Conservation (phyloP, 1,140 invertebrate species). For the Penaeus japonicus region DNA sequence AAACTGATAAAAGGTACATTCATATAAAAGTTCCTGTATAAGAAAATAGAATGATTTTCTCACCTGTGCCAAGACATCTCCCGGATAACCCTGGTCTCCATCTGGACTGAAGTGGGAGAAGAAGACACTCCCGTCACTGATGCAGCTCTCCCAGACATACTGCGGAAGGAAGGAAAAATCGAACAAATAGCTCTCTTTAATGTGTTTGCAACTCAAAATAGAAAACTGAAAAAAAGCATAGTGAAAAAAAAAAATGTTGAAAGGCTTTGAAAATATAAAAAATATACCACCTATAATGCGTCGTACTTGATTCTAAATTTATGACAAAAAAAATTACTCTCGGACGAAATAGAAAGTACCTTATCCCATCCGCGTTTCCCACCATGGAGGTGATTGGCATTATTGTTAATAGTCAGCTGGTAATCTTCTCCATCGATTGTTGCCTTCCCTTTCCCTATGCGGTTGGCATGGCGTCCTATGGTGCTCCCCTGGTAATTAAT, state of each 20-base stretch:
- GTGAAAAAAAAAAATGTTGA: neutral
- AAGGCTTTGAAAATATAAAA: neutral
- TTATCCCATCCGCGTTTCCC: constrained; percentile 87
- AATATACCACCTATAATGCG: neutral
- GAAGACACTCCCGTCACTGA: constrained; percentile 68
- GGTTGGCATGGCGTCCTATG: constrained; percentile 87
- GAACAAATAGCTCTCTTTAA: neutral
- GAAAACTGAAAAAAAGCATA: neutral
- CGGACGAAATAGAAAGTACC: constrained; percentile 65
- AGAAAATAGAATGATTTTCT: constrained; percentile 67
- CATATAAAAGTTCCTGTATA: too few relatives aligned
- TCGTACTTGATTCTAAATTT: too few relatives aligned
- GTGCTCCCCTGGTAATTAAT: constrained; percentile 82
- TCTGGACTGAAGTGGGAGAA: constrained; percentile 78
- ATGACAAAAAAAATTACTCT: neutral
- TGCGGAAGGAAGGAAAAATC: constrained; percentile 39
- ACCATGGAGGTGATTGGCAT: constrained; percentile 83
- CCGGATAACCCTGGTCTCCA: constrained; percentile 79
- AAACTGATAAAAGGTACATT: too few relatives aligned
- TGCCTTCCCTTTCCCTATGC: constrained; percentile 78
- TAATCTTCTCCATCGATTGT: constrained; percentile 74
- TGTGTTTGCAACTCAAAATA: neutral
- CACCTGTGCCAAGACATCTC: constrained; percentile 67
- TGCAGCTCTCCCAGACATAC: constrained; percentile 64
- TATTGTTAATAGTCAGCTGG: constrained; percentile 77